A percentile compares a stretch with the other conserved stretches of the same genome.
Conservation (phyloP, 2,797 vertebrate species). For the Clarias fuscus region DNA sequence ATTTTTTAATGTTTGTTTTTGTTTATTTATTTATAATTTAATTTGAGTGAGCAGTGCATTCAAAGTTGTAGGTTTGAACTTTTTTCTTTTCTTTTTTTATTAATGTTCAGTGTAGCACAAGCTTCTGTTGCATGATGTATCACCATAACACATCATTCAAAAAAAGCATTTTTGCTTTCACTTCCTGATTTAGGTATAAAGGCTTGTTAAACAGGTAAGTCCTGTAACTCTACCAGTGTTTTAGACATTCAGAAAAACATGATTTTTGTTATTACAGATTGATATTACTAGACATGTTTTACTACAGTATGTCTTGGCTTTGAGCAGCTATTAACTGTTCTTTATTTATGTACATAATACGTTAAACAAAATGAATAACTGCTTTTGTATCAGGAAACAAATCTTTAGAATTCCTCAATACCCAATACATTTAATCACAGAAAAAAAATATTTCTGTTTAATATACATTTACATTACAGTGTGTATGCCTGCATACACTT, state of each 20-base stretch:
- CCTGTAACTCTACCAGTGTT: constrained; percentile 20
- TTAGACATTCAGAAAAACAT: not conserved
- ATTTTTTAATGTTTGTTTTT: not conserved
- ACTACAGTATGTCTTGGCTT: not conserved
- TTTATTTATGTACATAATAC: not conserved
- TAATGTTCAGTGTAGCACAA: constrained; percentile 34
- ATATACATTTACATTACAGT: constrained; percentile 10
- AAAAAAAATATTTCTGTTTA: constrained; percentile 33
- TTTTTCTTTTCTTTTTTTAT: not conserved
- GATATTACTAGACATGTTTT: too few relatives aligned
- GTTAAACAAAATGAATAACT: not conserved
- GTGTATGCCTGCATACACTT: constrained; percentile 74
- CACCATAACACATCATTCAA: too few relatives aligned
- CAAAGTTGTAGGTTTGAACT: not conserved
- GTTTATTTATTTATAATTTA: not conserved
- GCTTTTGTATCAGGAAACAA: not conserved
- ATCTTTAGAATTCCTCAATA: not conserved
- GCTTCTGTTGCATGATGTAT: not conserved
- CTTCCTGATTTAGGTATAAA: not conserved
- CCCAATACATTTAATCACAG: not conserved
- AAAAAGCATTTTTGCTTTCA: too few relatives aligned
- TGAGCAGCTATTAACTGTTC: not conserved
- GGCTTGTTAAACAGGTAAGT: constrained; percentile 51
- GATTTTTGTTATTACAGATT: not conserved
- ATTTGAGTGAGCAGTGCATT: not conserved